Evolutionary conservation across 2,113 vertebrate genomes (phyloP), one percentile per base, ranked within the genome.

Genomic region (Nansenia antarctica): DNA sequence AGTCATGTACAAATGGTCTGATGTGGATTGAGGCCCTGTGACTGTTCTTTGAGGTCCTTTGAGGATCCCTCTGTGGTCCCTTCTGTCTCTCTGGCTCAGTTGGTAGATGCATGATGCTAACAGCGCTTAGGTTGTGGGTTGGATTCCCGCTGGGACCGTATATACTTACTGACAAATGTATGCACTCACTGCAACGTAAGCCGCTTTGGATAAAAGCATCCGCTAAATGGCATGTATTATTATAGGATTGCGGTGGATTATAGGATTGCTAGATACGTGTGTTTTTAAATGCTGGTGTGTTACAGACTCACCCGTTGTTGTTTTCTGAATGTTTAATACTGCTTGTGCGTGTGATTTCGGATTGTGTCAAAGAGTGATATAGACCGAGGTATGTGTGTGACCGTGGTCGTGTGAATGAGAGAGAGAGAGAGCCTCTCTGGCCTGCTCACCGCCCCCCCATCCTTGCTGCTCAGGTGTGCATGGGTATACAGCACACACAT

Each of bases 391-490:
- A 22, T 37, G 58, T 26, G 39, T 61, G 26, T 57, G 30, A 45
- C 22, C 54, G 34, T 14, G 69, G 24, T 62, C 12, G 64, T 55
- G 30, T 55, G 58, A 65, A 68, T 73, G 52, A 49, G 66, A 20
- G 49, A 67, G 52, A 61, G 26, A 59, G 57, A 65, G 47, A 24
- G 67, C 49, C 52, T 63, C 32, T 62, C 39, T 74, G 67, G 49
- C 62, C 54, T 67, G 73, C 73, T 72, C 61, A 49, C 72, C 69
- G 72, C 67, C 11, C 67, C 11, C 52, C 74, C 42, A 74, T 70
- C 69, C 67, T 77, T 72, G 76, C 83, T 81, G 70, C 75, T 79
- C 65, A 79, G 78, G 32, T 67, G 22, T 62, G 62, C 80, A 76
- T 82, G 83, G 70, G 67, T 65, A 37, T 26, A 70, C 62, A n/a